Base-by-base conservation (phyloP, 2,797 vertebrate species). In the Luscinia luscinia region DNA sequence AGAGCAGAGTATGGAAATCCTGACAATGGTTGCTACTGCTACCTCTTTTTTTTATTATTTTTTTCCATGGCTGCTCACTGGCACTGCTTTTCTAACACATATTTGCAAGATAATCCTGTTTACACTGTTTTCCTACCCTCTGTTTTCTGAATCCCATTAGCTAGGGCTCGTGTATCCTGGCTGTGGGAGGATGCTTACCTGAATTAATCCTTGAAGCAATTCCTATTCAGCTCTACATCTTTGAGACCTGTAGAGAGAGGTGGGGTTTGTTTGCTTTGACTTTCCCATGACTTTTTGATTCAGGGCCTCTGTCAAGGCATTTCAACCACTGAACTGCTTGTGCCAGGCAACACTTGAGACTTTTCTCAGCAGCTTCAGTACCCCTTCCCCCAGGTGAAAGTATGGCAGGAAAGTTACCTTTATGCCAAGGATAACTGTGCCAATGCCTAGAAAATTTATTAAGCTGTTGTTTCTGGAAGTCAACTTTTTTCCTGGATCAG, bases 111-210 rank as follows among this genome's bases (percentile, higher is more conserved):
- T 30, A 9, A 74, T 20, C 38, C 40, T 63, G 13, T 59, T 91
- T 43, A 59, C 34, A 40, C 22, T 9, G 9, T 22, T 89, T 74
- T 89, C 38, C 24, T n/a, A 14, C 38, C 70, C 40, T 45, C 45
- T 1, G 0, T 70, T 84, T 82, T 57, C 49, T 72, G 57, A 74
- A 67, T 79, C 30, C 30, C 21, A 51, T 36, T 32, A 76, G 15
- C 2, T 2, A 43, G 38, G 9, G 12, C 6, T 58, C 5, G 0
- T 1, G 1, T 34, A 40, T 10, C 64, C 18, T 62, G 51, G n/a
- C 43, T 43, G 62, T 64, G 73, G 26, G 16, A 78, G 41, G 34
- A 38, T 43, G 15, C 12, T 57, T 0, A 0, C 36, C 84, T 82
- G 40, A 80, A 64, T n/a, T 58, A 70, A 69, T 82, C 78, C 63